Evolutionary conservation across 2,888 invertebrate species (phyloP).

Genomic region (Ophion ellenae): DNA sequence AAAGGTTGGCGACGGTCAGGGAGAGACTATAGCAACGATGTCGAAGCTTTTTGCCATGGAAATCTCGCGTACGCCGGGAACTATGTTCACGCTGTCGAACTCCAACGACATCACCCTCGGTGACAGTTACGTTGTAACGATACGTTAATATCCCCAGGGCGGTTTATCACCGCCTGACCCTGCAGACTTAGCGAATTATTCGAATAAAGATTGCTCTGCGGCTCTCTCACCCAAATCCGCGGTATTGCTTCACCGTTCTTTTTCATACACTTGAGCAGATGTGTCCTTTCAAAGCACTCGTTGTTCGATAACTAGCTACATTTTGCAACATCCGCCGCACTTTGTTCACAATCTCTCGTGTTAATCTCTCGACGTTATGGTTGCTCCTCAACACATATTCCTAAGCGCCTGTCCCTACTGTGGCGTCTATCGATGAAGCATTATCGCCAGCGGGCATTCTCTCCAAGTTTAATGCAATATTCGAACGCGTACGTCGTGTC

Average conservation of each 20-base stretch:
- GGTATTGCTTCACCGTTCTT: not conserved
- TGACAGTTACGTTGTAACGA: conserved; percentile 75
- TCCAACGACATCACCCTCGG: conserved; percentile 27
- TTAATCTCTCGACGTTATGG: conserved; percentile 37
- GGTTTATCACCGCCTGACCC: conserved; percentile 73
- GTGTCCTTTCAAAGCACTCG: not conserved
- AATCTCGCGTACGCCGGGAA: conserved; percentile 6
- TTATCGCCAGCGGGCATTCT: conserved; percentile 68
- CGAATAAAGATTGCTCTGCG: conserved; percentile 38
- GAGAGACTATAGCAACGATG: conserved; percentile 11
- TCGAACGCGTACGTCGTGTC: conserved; percentile 40
- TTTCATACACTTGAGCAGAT: not conserved
- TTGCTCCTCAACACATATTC: conserved; percentile 42
- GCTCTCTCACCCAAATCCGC: conserved; percentile 26
- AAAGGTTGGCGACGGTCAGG: conserved; percentile 20
- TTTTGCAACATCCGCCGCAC: not conserved
- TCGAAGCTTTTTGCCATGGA: conserved; percentile 22
- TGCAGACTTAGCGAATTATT: conserved; percentile 33
- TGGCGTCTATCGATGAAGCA: conserved; percentile 65
- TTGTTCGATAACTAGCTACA: not conserved
- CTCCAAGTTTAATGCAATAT: conserved; percentile 74
- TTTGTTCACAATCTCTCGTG: conserved; percentile 38
- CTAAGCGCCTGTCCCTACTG: conserved; percentile 9
- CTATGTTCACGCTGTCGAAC: conserved; percentile 53
- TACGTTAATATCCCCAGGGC: conserved; percentile 79